Evolutionary conservation across 2,113 vertebrate genomes (phyloP).

Genomic region (Chaetorhynchus papuensis): DNA sequence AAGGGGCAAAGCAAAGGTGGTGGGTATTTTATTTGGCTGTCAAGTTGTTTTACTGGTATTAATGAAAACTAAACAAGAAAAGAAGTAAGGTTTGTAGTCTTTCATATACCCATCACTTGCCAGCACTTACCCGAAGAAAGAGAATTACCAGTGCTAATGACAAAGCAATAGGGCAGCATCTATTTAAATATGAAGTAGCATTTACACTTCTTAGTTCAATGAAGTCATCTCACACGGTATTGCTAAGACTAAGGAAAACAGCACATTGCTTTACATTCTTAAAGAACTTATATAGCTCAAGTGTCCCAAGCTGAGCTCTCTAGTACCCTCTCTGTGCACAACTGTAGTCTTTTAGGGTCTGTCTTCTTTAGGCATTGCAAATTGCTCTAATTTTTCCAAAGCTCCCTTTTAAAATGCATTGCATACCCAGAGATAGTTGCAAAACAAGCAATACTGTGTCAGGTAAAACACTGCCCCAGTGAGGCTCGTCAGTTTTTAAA

Average conservation of each 20-base stretch:
- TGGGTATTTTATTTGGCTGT: not conserved
- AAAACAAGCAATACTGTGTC: not conserved
- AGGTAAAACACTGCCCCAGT: not conserved
- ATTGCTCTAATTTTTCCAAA: not conserved
- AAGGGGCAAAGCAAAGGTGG: not conserved
- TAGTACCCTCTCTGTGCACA: not conserved
- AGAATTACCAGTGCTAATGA: not conserved
- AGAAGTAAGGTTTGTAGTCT: not conserved
- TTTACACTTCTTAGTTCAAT: not conserved
- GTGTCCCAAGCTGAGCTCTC: not conserved
- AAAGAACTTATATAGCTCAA: not conserved
- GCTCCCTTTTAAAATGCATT: not conserved
- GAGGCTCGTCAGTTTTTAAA: not conserved
- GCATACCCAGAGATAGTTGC: not conserved
- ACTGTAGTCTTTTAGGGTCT: not conserved
- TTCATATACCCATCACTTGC: not conserved
- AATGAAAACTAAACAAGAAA: not conserved
- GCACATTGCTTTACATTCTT: not conserved
- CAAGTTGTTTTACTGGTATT: not conserved
- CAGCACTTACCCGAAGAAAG: not conserved
- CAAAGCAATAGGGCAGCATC: not conserved
- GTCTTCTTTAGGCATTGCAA: not conserved
- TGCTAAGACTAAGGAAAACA: not conserved
- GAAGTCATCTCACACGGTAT: accelerated
- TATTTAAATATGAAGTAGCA: not conserved